phyloP scores from a whole-genome alignment of 2,797 vertebrate genomes.

The Xerus rutilus region DNA sequence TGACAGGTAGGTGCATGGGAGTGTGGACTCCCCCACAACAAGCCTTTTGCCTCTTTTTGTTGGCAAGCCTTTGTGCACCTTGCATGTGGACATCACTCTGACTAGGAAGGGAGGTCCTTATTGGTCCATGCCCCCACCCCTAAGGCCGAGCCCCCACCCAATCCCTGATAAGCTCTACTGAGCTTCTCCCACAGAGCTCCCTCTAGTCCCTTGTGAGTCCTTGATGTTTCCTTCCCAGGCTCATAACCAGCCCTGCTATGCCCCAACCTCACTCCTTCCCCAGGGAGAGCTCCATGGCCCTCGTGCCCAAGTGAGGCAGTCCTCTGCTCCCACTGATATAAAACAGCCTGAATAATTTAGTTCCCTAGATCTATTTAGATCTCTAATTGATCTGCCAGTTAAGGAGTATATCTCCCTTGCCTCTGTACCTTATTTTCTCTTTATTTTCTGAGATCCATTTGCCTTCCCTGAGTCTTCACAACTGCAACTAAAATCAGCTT shows the following conservation, averaged over 20 bases:
- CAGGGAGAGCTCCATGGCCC: background rate
- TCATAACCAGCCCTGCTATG: background rate
- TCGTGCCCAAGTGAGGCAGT: background rate
- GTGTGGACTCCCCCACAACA: background rate
- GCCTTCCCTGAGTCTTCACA: slow-evolving; percentile 45
- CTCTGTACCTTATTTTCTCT: background rate
- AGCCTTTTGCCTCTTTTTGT: background rate
- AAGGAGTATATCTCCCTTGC: background rate
- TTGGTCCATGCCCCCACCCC: no score
- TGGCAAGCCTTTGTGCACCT: background rate
- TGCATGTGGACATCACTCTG: background rate
- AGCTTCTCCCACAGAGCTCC: background rate
- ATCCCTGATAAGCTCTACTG: background rate
- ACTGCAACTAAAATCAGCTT: slow-evolving; percentile 46
- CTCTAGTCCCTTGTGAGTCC: background rate
- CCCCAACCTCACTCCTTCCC: background rate
- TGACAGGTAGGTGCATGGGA: background rate
- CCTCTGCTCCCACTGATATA: background rate
- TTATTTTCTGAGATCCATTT: slow-evolving; percentile 60
- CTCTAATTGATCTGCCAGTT: slow-evolving; percentile 43
- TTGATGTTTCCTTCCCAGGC: background rate
- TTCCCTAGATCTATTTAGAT: slow-evolving; percentile 25
- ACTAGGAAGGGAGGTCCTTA: background rate
- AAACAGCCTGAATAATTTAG: slow-evolving; percentile 40
- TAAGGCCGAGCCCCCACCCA: background rate